These are phyloP conservation scores for Hydropsyche tenuis DNA, from an alignment of 1,140 invertebrate genomes.

Conservation along the genomic window DNA sequence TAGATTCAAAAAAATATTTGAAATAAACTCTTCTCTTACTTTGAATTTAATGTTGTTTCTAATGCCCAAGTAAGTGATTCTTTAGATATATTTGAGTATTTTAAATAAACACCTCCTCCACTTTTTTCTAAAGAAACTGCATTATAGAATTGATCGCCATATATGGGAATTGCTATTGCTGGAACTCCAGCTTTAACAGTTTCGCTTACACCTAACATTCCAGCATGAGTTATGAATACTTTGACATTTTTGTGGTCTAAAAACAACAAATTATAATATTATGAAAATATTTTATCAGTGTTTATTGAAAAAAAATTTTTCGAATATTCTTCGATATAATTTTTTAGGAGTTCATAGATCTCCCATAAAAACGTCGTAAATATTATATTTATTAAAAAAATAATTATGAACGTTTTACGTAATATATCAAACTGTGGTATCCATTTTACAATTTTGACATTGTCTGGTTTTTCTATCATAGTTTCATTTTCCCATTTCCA, in stretches of 20 bases:
- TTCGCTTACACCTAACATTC: constrained; percentile 68
- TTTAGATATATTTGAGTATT: constrained; percentile 66
- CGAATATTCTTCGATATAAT: too few relatives aligned
- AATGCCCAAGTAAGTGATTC: constrained; percentile 62
- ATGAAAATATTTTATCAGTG: too few relatives aligned
- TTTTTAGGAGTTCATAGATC: background rate
- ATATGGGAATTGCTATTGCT: constrained; percentile 66
- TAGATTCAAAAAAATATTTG: background rate
- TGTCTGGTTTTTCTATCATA: constrained; percentile 49
- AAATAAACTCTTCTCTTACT: constrained; percentile 55
- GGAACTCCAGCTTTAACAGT: constrained; percentile 68
- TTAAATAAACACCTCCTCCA: constrained; percentile 61
- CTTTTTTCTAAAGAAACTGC: constrained; percentile 54
- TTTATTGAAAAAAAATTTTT: too few relatives aligned
- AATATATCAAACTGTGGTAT: constrained; percentile 55
- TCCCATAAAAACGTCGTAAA: background rate
- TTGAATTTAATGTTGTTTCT: constrained; percentile 62
- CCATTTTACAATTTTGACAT: constrained; percentile 52
- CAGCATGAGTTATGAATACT: constrained; percentile 69
- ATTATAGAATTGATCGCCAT: constrained; percentile 63
- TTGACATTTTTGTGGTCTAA: constrained; percentile 65
- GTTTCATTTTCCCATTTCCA: constrained; percentile 59
- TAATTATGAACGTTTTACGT: constrained; percentile 51
- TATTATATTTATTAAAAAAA: constrained; percentile 8
- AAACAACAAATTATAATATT: too few relatives aligned